Percentiles rank a stretch among this genome's conserved stretches.
Evolutionary conservation across 2,888 invertebrate genomes (phyloP).

Genomic region (Gryllus longicercus): DNA sequence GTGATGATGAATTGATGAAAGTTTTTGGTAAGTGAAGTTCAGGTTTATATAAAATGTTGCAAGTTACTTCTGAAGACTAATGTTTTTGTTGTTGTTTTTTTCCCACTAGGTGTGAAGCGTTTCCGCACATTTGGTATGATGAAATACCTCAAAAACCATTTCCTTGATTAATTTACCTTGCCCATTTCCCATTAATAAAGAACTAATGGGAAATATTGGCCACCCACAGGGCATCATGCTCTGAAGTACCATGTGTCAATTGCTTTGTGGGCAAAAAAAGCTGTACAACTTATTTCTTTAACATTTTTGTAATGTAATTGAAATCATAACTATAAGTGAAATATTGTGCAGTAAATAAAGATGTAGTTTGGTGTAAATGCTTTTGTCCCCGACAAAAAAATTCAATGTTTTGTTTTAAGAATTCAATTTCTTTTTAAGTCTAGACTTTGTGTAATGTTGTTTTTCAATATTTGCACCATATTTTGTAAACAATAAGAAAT

Average conservation of each 20-base stretch:
- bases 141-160: constrained; percentile 91
- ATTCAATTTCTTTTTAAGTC: constrained; percentile 12
- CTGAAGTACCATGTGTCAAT: constrained; percentile 3
- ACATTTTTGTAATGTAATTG: constrained; percentile 17
- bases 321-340: constrained; percentile 19
- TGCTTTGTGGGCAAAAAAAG: constrained; percentile 11
- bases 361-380: constrained; percentile 29
- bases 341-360: constrained; percentile 28
- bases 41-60: neutral
- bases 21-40: constrained; percentile 66
- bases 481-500: constrained; percentile 23
- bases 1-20: constrained; percentile 83
- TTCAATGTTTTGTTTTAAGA: neutral
- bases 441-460: constrained; percentile 4
- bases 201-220: constrained; percentile 6
- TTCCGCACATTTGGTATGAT: constrained; percentile 97
- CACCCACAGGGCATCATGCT: constrained; percentile 2
- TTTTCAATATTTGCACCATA: constrained; percentile 30
- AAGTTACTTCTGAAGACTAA: neutral
- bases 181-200: constrained; percentile 17
- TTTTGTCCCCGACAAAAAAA: constrained; percentile 25
- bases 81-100: constrained; percentile 37
- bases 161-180: constrained; percentile 49
- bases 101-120: constrained; percentile 63
- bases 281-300: constrained; percentile 17